Evolutionary conservation across 2,888 invertebrate genomes (phyloP), one percentile per base, ranked within the genome.

Genomic region (Glyphotaelius pellucidus): DNA sequence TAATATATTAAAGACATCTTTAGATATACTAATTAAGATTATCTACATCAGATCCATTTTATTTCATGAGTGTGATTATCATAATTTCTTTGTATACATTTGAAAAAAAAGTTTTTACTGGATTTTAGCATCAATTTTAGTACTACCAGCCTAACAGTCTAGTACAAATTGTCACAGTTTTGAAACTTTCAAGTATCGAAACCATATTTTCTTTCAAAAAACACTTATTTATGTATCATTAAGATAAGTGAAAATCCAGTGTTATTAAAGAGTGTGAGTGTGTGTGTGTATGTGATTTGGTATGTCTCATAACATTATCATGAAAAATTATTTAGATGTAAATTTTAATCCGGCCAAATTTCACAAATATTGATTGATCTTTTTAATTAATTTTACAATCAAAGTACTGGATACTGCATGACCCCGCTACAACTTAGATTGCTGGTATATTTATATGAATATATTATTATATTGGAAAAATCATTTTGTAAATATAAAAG

Each of bases 261-360:
- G 80, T 67, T 25, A 88, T 35, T 91, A 47, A 83, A 92, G 35
- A 35, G 90, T 89, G 30, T 91, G 91, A 88, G 79, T 67, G 47
- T 85, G 42, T n/a, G 89, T 42, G 89, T 90, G 90, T 87, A 87
- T 90, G 92, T 89, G 80, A 87, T 38, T 86, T 85, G 85, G 30
- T 85, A 84, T 91, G 80, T 89, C 86, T 92, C 80, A 52, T 84
- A 85, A 91, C 79, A 89, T 91, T 89, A 89, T 91, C 79, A 89
- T 85, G 88, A 80, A 90, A 92, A 92, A 90, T 86, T 47, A 90
- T 91, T 80, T 93, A 93, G 93, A 90, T 85, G 81, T 92, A 93
- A 93, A 92, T 85, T 92, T 91, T 92, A 93, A 91, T 93, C 93
- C 93, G 93, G 93, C 93, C 93, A 93, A 90, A 91, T 91, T 90